A percentile compares a stretch with the other conserved stretches of the same genome.
Evolutionary conservation across 30 jellyfish, hydroid and myxozoan genomes (phyloP).

Genomic region (Phacellophora camtschatica): DNA sequence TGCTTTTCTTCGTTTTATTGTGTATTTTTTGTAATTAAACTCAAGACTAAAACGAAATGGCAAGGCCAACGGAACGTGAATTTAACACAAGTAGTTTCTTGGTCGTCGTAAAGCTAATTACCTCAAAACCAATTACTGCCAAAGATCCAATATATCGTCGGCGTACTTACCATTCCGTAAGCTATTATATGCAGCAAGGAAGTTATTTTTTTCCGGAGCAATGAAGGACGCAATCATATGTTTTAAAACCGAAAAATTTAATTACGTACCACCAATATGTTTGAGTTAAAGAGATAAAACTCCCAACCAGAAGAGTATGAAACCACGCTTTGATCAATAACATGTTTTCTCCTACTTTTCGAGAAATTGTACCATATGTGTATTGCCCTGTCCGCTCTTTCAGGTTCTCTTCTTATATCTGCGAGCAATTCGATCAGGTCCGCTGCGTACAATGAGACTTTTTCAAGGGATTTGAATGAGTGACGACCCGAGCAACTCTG

Average conservation of each 20-base stretch:
- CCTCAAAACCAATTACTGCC: slow-evolving; percentile 32
- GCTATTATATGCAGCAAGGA: background rate
- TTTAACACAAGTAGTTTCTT: background rate
- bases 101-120: slow-evolving; percentile 35
- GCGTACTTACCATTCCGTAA: background rate
- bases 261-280: slow-evolving; percentile 65
- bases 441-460: slow-evolving; percentile 38
- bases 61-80: background rate
- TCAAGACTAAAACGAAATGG: background rate
- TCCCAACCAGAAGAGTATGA: slow-evolving; percentile 15
- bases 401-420: slow-evolving; percentile 5
- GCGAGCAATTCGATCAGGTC: slow-evolving; percentile 26
- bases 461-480: slow-evolving; percentile 63
- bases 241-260: slow-evolving; percentile 6
- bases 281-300: slow-evolving; percentile 39
- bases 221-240: slow-evolving; percentile 22
- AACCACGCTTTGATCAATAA: slow-evolving; percentile 36
- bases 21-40: slow-evolving; percentile 9
- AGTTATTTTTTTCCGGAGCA: background rate
- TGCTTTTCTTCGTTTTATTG: slow-evolving; percentile 1
- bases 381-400: background rate
- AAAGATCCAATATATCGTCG: background rate
- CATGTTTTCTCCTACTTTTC: slow-evolving; percentile 15
- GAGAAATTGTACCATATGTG: background rate
- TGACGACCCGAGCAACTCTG: slow-evolving; percentile 62